phyloP scores from a whole-genome alignment of 2,888 invertebrate species.

The Melanchra persicariae region DNA sequence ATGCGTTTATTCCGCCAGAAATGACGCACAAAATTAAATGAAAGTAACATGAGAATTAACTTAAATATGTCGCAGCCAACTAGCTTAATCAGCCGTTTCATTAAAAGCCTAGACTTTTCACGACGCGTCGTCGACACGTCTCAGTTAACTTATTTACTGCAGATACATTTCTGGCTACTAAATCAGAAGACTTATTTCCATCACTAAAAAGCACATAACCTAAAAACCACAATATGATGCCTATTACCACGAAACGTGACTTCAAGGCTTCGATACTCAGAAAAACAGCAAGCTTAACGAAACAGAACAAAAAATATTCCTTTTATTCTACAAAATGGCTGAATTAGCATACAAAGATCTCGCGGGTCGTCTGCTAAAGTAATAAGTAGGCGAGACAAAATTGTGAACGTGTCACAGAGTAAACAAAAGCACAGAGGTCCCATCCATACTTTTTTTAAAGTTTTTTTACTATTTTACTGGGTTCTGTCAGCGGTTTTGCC shows the following conservation, averaged over 20 bases:
- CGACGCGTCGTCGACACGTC: no score
- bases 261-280: neutral
- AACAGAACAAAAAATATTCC: slow-evolving; percentile 21
- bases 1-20: no score
- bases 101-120: no score
- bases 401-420: slow-evolving; percentile 17
- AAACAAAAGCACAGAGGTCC: neutral
- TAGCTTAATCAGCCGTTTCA: no score
- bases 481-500: no score
- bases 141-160: no score
- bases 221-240: slow-evolving; percentile 10
- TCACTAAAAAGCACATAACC: neutral
- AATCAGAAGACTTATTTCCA: neutral
- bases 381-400: slow-evolving; percentile 43
- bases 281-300: slow-evolving; percentile 18
- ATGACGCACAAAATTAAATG: no score
- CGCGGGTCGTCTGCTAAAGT: slow-evolving; percentile 45
- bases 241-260: slow-evolving; percentile 29
- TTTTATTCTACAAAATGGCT: slow-evolving; percentile 45
- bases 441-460: fast-evolving
- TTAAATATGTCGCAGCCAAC: no score
- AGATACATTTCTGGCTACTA: no score
- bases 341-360: slow-evolving; percentile 54
- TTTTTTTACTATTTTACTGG: no score
- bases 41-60: no score